Percentiles rank a stretch among this genome's conserved stretches.
phyloP scores from a whole-genome alignment of 2,113 vertebrate species.

The Thalassarche chlororhynchos region DNA sequence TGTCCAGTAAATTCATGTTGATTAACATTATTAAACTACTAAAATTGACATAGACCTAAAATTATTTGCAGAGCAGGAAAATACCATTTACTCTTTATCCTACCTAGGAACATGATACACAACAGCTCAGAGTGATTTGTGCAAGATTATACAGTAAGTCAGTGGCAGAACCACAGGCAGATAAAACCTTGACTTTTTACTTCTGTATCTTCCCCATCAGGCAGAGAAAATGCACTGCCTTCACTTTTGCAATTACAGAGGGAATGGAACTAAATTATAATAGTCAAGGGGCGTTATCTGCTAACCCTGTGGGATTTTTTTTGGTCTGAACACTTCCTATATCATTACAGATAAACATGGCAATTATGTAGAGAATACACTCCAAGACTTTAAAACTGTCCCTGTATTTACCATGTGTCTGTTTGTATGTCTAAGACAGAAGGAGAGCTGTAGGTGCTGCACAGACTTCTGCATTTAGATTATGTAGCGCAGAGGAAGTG shows the following conservation, averaged over 20 bases:
- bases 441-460: neutral
- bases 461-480: neutral
- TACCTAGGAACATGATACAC: neutral
- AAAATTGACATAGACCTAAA: neutral
- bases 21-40: neutral
- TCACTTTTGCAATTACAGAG: constrained; percentile 38
- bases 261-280: constrained; percentile 20
- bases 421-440: neutral
- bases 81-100: neutral
- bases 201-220: neutral
- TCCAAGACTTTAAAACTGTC: neutral
- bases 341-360: constrained; percentile 31
- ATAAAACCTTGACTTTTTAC: constrained; percentile 20
- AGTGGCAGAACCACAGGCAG: neutral
- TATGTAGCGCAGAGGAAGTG: neutral
- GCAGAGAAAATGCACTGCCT: constrained; percentile 10
- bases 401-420: neutral
- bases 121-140: neutral
- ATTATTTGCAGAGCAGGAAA: neutral
- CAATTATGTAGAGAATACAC: neutral
- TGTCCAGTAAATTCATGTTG: neutral
- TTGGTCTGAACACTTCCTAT: neutral
- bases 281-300: neutral
- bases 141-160: neutral
- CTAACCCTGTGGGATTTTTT: neutral